These are phyloP conservation scores for Rynchops niger DNA, from an alignment of 2,113 vertebrate genomes.

Conservation along the genomic window DNA sequence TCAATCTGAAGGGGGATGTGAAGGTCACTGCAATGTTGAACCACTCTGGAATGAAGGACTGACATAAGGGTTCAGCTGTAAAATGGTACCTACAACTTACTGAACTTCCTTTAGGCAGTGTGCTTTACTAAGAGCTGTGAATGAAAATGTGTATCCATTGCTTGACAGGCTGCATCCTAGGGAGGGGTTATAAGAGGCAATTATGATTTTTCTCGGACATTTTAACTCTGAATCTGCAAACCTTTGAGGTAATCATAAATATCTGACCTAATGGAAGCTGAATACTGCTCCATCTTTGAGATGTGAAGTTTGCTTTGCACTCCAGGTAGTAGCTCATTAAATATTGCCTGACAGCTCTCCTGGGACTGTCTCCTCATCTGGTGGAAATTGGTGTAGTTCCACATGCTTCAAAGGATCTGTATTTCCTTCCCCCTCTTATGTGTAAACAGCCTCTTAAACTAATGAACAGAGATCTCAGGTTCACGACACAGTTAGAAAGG, in stretches of 20 bases:
- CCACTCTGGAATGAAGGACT: conserved; percentile 32
- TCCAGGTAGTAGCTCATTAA: neutral
- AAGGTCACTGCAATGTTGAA: conserved; percentile 36
- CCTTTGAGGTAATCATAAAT: neutral
- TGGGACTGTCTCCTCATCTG: neutral
- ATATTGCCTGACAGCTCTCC: neutral
- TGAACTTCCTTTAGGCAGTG: neutral
- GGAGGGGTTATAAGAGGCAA: neutral
- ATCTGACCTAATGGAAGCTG: neutral
- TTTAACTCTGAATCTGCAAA: neutral
- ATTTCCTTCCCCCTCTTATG: neutral
- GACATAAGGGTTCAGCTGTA: neutral
- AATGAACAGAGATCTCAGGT: neutral
- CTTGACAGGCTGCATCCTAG: neutral
- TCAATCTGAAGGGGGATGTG: conserved; percentile 49
- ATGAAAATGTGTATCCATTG: neutral
- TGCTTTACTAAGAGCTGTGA: neutral
- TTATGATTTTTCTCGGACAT: neutral
- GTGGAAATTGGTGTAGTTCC: neutral
- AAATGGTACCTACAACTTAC: neutral
- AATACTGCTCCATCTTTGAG: neutral
- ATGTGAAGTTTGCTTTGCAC: neutral
- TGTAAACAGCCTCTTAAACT: conserved; percentile 6
- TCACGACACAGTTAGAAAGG: neutral
- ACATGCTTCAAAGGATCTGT: neutral